A percentile compares a stretch with the other conserved stretches of the same genome.
Conservation (phyloP, 1,140 invertebrate species). For the Pentalonia nigronervosa region DNA sequence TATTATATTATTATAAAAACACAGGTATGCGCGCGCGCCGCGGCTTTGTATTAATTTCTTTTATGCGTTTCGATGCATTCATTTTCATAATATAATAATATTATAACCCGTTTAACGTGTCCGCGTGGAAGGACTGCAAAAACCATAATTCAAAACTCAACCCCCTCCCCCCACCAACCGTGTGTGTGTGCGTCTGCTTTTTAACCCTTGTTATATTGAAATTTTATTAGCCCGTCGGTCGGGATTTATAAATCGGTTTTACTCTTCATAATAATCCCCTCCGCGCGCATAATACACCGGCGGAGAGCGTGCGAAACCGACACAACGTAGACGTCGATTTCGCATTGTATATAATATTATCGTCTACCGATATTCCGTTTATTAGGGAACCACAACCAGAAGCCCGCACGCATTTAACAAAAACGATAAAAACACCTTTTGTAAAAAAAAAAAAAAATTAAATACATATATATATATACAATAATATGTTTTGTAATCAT, state of each 20-base stretch:
- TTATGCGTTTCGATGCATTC: not conserved
- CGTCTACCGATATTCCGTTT: slow-evolving; percentile 45
- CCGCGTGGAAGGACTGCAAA: slow-evolving; percentile 31
- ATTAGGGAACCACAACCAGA: slow-evolving; percentile 26
- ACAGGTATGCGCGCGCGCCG: not conserved
- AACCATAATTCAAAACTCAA: slow-evolving; percentile 36
- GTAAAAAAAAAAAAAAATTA: not conserved
- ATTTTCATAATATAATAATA: not conserved
- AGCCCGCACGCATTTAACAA: slow-evolving; percentile 36
- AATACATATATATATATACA: not conserved
- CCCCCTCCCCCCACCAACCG: too few species aligned
- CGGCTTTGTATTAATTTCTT: slow-evolving; percentile 30
- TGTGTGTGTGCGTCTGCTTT: not conserved
- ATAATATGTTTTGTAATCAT: not conserved
- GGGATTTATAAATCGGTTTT: slow-evolving; percentile 20
- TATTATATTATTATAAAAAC: not conserved
- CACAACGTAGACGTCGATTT: not conserved
- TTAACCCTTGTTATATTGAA: slow-evolving; percentile 29
- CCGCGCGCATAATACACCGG: not conserved
- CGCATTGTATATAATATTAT: not conserved
- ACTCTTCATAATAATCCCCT: not conserved
- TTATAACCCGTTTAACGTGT: slow-evolving; percentile 26
- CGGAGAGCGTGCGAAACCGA: slow-evolving; percentile 1
- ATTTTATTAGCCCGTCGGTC: slow-evolving; percentile 18
- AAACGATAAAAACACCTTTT: slow-evolving; percentile 44